These are phyloP conservation scores for Sisyra nigra DNA, from an alignment of 2,888 invertebrate genomes.

Conservation along the genomic window DNA sequence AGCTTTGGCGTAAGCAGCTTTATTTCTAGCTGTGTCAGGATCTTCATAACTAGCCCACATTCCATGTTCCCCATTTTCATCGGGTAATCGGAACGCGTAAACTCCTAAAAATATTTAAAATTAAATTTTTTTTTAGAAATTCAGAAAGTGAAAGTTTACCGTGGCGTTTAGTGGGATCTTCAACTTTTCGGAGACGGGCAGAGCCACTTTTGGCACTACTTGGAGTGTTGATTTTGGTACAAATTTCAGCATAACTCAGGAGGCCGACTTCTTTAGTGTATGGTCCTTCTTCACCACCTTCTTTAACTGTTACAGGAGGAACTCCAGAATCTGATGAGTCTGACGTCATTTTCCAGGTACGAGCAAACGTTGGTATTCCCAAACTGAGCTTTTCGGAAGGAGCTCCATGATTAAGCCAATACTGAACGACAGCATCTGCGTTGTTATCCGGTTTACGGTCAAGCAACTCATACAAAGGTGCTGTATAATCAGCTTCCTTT, in stretches of 20 bases:
- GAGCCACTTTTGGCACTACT: constrained; percentile 44
- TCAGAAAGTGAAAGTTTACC: constrained; percentile 32
- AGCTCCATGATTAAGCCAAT: constrained; percentile 45
- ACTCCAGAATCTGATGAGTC: constrained; percentile 64
- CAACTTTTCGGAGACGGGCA: constrained; percentile 51
- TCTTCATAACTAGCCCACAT: constrained; percentile 74
- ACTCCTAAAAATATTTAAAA: constrained; percentile 41
- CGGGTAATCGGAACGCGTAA: constrained; percentile 59
- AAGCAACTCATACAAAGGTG: constrained; percentile 56
- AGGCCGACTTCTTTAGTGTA: constrained; percentile 54
- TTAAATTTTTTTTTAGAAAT: background rate
- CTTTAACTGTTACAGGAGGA: constrained; percentile 52
- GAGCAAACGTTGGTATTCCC: constrained; percentile 53
- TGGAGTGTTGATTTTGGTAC: constrained; percentile 53
- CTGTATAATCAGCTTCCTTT: constrained; percentile 61
- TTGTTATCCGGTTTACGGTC: constrained; percentile 54
- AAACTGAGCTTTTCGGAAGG: constrained; percentile 53
- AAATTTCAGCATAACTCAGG: constrained; percentile 65
- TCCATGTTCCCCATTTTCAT: constrained; percentile 48
- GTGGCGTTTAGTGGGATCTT: constrained; percentile 66
- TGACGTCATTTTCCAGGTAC: constrained; percentile 60
- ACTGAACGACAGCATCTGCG: constrained; percentile 45
- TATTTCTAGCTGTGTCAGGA: constrained; percentile 63
- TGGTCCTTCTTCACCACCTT: constrained; percentile 53
- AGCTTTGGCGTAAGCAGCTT: constrained; percentile 53